phyloP scores from a whole-genome alignment of 2,797 vertebrate species.

The Dromococcyx pavoninus region DNA sequence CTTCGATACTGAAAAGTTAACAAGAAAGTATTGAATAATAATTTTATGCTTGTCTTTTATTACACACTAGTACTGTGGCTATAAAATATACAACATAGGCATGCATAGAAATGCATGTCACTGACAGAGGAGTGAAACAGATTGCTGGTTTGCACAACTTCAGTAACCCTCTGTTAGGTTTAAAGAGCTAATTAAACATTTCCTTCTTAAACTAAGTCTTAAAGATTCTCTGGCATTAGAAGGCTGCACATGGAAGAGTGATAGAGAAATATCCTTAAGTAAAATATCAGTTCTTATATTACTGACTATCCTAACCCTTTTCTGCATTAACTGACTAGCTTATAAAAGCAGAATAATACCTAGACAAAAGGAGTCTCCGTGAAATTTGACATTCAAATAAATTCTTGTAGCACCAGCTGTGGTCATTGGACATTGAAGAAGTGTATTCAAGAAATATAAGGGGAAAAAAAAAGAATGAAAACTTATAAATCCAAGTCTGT shows the following conservation, averaged over 20 bases:
- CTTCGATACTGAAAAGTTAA: conserved; percentile 44
- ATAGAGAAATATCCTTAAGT: not conserved
- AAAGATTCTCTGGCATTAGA: not conserved
- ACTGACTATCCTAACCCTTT: not conserved
- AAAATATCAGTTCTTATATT: not conserved
- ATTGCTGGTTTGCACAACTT: not conserved
- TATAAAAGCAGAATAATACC: not conserved
- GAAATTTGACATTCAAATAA: not conserved
- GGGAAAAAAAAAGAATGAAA: not conserved
- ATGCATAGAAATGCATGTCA: not conserved
- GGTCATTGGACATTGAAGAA: not conserved
- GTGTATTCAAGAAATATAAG: not conserved
- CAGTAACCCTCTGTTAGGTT: not conserved
- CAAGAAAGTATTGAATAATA: conserved; percentile 24
- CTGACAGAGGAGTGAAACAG: not conserved
- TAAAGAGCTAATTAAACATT: not conserved
- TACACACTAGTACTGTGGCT: not conserved
- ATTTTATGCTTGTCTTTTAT: not conserved
- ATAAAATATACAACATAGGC: not conserved
- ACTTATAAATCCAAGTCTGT: not conserved
- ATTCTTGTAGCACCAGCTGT: not conserved
- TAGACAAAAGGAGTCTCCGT: not conserved
- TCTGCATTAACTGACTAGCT: not conserved
- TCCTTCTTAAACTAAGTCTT: not conserved
- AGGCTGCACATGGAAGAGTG: not conserved